These are phyloP conservation scores for Hafferia zeledoni DNA, from an alignment of 2,797 vertebrate species.

Conservation along the genomic window DNA sequence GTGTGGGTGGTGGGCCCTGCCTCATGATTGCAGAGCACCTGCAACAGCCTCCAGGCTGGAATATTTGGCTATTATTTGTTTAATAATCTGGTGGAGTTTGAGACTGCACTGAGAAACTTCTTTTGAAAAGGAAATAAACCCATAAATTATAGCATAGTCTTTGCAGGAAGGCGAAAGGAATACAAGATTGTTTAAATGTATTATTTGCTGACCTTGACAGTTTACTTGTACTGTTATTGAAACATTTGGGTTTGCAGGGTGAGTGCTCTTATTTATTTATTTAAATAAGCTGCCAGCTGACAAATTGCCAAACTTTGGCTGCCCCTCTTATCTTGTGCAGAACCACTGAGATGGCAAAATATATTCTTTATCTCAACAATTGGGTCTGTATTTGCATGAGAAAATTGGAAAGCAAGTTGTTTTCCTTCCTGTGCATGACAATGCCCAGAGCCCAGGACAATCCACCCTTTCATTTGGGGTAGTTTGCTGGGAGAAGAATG, in stretches of 20 bases:
- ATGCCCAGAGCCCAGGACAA: constrained; percentile 67
- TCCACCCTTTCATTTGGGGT: constrained; percentile 76
- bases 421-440: constrained; percentile 82
- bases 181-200: constrained; percentile 57
- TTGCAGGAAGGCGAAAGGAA: constrained; percentile 55
- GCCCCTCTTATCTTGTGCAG: constrained; percentile 75
- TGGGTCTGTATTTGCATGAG: constrained; percentile 76
- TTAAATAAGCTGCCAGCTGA: constrained; percentile 75
- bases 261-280: constrained; percentile 36
- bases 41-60: neutral
- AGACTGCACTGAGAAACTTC: constrained; percentile 41
- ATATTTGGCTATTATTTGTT: neutral
- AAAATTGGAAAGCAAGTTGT: constrained; percentile 80
- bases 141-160: constrained; percentile 45
- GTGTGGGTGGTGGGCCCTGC: neutral
- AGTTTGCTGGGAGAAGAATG: constrained; percentile 60
- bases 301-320: constrained; percentile 72
- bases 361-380: constrained; percentile 78
- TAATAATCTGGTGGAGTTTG: constrained; percentile 14
- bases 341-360: constrained; percentile 83
- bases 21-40: neutral
- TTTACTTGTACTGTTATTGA: constrained; percentile 73
- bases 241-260: constrained; percentile 66
- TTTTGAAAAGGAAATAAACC: constrained; percentile 40
- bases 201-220: constrained; percentile 72